phyloP scores from a whole-genome alignment of 2,113 vertebrate species.

The cattle (Bos taurus) region DNA sequence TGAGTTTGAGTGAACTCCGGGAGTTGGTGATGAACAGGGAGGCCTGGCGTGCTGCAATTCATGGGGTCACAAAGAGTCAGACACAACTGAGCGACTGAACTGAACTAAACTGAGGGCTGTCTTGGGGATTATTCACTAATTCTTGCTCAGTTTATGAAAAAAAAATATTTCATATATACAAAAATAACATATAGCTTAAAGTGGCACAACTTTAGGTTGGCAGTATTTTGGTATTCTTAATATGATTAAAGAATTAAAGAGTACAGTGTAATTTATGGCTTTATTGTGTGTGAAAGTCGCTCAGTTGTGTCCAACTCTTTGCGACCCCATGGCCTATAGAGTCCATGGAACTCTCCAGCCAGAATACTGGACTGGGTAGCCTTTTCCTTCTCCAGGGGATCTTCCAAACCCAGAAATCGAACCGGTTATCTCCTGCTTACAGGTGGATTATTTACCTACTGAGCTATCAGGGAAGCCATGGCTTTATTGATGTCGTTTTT shows the following conservation, averaged over 20 bases:
- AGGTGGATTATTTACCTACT: not conserved
- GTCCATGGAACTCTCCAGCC: not conserved
- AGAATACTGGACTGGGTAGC: not conserved
- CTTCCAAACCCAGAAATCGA: not conserved
- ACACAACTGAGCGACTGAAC: no score
- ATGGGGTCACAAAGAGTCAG: no score
- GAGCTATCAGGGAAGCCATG: not conserved
- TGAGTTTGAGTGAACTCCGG: no score
- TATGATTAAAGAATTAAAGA: not conserved
- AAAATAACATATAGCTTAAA: not conserved
- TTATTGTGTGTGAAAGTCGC: not conserved
- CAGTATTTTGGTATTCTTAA: not conserved
- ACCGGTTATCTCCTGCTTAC: not conserved
- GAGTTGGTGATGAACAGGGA: no score
- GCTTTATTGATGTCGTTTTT: not conserved
- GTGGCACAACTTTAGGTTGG: not conserved
- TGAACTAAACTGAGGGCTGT: not conserved
- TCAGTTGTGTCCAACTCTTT: not conserved
- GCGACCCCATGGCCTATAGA: not conserved
- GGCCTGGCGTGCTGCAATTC: no score
- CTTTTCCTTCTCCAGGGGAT: not conserved
- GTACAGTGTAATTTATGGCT: not conserved
- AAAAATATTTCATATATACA: not conserved
- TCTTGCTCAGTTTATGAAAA: not conserved
- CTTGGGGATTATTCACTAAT: not conserved